Evolutionary conservation across 2,888 invertebrate genomes (phyloP).

Genomic region (Prosopocoilus inquinatus): DNA sequence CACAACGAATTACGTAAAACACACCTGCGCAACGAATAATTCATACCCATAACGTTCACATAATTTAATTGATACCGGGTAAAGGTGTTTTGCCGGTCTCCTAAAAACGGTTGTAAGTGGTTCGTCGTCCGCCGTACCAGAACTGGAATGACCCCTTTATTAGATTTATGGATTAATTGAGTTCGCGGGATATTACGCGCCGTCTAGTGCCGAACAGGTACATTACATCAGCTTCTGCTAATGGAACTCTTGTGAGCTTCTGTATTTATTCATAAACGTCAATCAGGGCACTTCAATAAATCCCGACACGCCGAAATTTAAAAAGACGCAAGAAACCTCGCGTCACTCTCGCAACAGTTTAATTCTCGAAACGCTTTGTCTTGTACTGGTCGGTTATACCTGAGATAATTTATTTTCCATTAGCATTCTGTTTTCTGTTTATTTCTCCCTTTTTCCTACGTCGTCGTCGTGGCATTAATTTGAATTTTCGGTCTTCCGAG

Average conservation of each 20-base stretch:
- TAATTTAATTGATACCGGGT: slow-evolving; percentile 2
- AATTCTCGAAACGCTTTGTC: slow-evolving; percentile 13
- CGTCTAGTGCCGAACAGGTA: not conserved
- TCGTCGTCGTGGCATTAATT: slow-evolving; percentile 13
- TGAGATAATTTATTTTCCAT: slow-evolving; percentile 18
- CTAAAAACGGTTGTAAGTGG: slow-evolving; percentile 3
- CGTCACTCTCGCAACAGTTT: slow-evolving; percentile 1
- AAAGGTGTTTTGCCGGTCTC: not conserved
- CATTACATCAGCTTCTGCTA: not conserved
- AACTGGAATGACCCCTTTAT: not conserved
- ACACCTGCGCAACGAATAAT: not conserved
- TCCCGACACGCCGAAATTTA: not conserved
- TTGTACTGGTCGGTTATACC: slow-evolving; percentile 9
- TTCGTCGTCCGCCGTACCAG: slow-evolving; percentile 1
- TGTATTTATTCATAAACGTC: slow-evolving; percentile 25
- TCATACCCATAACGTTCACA: not conserved
- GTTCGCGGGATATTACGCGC: not conserved
- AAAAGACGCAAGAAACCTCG: slow-evolving; percentile 2
- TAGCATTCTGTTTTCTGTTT: slow-evolving; percentile 11
- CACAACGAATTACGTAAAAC: not conserved
- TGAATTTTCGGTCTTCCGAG: slow-evolving; percentile 16
- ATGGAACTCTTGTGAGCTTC: slow-evolving; percentile 1
- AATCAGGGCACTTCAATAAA: slow-evolving; percentile 7
- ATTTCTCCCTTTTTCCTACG: slow-evolving; percentile 4
- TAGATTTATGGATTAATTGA: slow-evolving; percentile 1